Evolutionary conservation across 1,140 invertebrate genomes (phyloP).

Genomic region (Drosophila sproati): DNA sequence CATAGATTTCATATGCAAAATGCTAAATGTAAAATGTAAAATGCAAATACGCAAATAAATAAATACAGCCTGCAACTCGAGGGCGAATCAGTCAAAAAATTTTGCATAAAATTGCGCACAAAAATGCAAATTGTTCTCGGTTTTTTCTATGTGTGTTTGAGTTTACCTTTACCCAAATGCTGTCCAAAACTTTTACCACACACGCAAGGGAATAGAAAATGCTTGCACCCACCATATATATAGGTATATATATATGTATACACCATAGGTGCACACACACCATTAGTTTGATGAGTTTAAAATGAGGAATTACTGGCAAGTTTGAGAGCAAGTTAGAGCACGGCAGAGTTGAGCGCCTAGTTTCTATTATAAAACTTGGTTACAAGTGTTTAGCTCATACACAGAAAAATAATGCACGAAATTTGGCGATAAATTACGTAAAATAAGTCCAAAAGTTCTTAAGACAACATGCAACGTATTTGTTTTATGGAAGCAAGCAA

Average conservation of each 20-base stretch:
- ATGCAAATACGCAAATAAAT: constrained; percentile 24
- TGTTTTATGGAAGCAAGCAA: too few species aligned
- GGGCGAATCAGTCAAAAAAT: constrained; percentile 23
- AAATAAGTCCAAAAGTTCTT: too few species aligned
- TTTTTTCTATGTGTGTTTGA: constrained; percentile 6
- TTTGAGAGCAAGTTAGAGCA: neutral
- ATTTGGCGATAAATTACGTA: too few species aligned
- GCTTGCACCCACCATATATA: neutral
- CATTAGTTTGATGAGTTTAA: constrained; percentile 67
- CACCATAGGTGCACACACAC: neutral
- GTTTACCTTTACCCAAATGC: constrained; percentile 52
- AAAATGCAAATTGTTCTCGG: constrained; percentile 23
- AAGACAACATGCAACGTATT: too few species aligned
- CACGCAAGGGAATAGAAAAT: constrained; percentile 46
- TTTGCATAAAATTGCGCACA: constrained; percentile 50
- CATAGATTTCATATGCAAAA: constrained; percentile 44
- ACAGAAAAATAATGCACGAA: neutral
- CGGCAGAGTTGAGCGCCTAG: constrained; percentile 4
- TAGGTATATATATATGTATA: neutral
- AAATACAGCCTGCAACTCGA: constrained; percentile 17
- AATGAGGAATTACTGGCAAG: constrained; percentile 46
- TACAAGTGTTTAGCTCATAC: constrained; percentile 5
- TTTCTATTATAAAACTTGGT: constrained; percentile 31
- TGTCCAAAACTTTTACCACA: constrained; percentile 45
- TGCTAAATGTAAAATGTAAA: constrained; percentile 38